These are phyloP conservation scores for Neosilurus hyrtlii DNA, from an alignment of 2,797 vertebrate species.

Conservation along the genomic window DNA sequence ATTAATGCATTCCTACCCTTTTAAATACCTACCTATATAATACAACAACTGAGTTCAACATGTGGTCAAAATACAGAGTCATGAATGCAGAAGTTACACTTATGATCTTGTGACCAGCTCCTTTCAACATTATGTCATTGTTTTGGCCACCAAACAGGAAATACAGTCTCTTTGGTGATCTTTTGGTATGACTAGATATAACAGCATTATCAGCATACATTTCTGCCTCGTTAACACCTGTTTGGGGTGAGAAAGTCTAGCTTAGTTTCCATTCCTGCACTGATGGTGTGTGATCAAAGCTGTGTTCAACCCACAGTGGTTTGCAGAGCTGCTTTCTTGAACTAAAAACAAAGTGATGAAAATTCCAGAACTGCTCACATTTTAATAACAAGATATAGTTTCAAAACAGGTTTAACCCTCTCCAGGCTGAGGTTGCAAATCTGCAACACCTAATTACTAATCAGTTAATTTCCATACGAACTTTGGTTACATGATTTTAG, in stretches of 20 bases:
- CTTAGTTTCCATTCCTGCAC: conserved; percentile 38
- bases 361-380: background rate
- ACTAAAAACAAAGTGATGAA: background rate
- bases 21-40: background rate
- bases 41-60: background rate
- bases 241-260: conserved; percentile 24
- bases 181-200: background rate
- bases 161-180: background rate
- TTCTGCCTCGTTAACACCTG: background rate
- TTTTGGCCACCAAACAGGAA: background rate
- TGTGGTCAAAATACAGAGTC: background rate
- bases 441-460: too few species aligned
- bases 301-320: background rate
- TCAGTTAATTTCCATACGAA: too few species aligned
- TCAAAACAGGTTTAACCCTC: background rate
- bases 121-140: background rate
- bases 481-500: too few species aligned
- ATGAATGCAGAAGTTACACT: conserved; percentile 25
- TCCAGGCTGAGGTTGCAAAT: too few species aligned
- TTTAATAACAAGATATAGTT: background rate
- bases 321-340: background rate
- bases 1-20: background rate
- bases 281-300: conserved; percentile 5
- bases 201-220: background rate
- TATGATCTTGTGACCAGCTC: conserved; percentile 1